Conservation (phyloP, 2,113 vertebrate species). For the Psittacula cyanocephala region DNA sequence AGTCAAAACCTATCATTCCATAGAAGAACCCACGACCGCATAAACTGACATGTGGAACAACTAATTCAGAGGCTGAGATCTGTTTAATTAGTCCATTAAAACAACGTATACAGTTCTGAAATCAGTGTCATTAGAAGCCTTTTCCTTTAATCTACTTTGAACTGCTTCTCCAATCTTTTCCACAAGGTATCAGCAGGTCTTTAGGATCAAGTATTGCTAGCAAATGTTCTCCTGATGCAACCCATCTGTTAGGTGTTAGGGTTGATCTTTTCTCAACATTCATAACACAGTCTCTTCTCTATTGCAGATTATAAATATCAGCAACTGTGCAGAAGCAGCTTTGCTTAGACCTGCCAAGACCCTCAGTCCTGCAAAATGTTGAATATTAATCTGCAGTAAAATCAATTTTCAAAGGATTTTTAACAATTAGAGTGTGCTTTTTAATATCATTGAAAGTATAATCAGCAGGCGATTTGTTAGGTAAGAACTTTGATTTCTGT, state of each 20-base stretch:
- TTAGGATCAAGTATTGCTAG: conserved; percentile 12
- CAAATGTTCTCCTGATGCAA: conserved; percentile 48
- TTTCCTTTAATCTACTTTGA: neutral
- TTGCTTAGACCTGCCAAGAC: conserved; percentile 23
- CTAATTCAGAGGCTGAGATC: neutral
- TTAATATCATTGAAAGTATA: neutral
- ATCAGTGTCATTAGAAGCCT: neutral
- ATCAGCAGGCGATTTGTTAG: neutral
- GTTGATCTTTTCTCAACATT: conserved; percentile 60
- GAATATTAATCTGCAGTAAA: neutral
- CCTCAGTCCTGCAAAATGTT: neutral
- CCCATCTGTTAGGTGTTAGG: conserved; percentile 58
- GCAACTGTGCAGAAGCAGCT: conserved; percentile 13
- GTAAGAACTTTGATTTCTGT: neutral
- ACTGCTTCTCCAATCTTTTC: neutral
- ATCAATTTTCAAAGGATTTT: neutral
- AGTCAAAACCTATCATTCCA: neutral
- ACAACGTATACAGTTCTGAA: neutral
- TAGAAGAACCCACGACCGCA: neutral
- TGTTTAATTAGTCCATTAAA: neutral
- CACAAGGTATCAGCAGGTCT: conserved; percentile 30
- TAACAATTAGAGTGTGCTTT: neutral
- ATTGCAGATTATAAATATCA: conserved; percentile 1
- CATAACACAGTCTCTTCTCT: conserved; percentile 34
- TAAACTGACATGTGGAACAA: neutral